Evolutionary conservation across 2,113 vertebrate genomes (phyloP), one percentile per base, ranked within the genome.

Genomic region (Chaetodon trifascialis): DNA sequence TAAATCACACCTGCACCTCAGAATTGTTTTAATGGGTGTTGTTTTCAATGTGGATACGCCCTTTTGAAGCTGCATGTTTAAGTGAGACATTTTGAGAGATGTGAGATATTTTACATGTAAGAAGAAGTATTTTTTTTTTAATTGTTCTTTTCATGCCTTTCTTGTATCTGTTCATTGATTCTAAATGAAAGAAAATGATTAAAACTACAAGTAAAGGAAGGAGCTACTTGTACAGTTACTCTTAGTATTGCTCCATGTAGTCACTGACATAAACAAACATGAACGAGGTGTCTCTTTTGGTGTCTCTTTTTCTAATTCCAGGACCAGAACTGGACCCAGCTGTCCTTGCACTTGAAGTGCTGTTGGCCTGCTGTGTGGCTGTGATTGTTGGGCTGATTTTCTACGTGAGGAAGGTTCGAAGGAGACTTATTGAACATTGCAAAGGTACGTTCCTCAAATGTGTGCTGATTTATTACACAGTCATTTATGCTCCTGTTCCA

Each of bases 281-380:
- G 19, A 71, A 44, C 19, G n/a, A 60, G 6, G 25, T 10, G 11
- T 51, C 9, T 42, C 6, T 42, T 42, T 73, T 3, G 42, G 10
- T 25, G 14, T 30, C 1, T 44, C 12, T 67, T 30, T 56, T 42
- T 36, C 19, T 44, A 4, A 21, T 44, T 73, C 19, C 70, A 85
- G 82, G 9, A 56, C 5, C 23, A 40, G 6, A 47, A 9, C 5
- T 1, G 15, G 11, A 44, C 5, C 14, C 10, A 0, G 19, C 47
- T 14, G 11, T 69, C 21, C 1, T 72, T 10, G 42, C 51, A 2
- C 79, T 85, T 0, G 71, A 42, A 1, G 11, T 21, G 7, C 44
- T 69, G n/a, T 23, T 88, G 51, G 55, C 67, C 10, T 58, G 17
- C 23, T 85, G 47, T 69, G 34, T 79, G 51, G 72, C n/a, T 42